Evolutionary conservation across 2,888 invertebrate genomes (phyloP), one percentile per base, ranked within the genome.

Genomic region (Xanthia togata): DNA sequence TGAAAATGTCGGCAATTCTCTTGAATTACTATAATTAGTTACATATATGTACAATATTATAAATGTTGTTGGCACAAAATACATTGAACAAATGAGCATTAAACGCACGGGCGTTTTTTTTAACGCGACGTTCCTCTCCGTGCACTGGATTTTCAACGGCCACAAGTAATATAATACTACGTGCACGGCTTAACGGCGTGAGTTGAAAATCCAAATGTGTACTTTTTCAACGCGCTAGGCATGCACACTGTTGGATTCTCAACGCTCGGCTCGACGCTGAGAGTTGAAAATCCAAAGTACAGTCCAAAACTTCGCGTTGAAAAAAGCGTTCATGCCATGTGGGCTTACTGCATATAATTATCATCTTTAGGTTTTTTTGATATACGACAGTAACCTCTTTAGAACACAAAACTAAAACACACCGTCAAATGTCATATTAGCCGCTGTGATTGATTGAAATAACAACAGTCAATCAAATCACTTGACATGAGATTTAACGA

Each of bases 21-120:
- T 20, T 35, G n/a, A 53, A 1, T 17, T 17, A 59, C 17, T 20
- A 50, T 4, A 60, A n/a, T n/a, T 38, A 79, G 60, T 53, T 65
- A 77, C 47, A 77, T 26, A 8, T 35, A 73, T 59, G 17, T 76
- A 81, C 73, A 81, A 17, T 73, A 20, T 47, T 4, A 57, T 17
- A 72, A 38, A 41, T 31, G 50, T 1, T 31, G 0, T 50, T 62
- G 9, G n/a, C 38, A 31, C 38, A 62, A 41, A 41, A 50, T 47
- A 38, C 8, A 60, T 74, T 38, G 1, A 5, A 62, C 0, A 35
- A 35, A 72, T 59, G n/a, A 68, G 41, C 50, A 63, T 20, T 23
- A 0, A 9, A 41, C 9, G 9, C 38, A 41, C 38, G 38, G 38
- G 38, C 38, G 8, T 8, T 9, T 41, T 41, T 41, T 41, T 41